A percentile compares a stretch with the other conserved stretches of the same genome.
Conservation (phyloP, 1,140 invertebrate species). For the Drosophila ironensis region DNA sequence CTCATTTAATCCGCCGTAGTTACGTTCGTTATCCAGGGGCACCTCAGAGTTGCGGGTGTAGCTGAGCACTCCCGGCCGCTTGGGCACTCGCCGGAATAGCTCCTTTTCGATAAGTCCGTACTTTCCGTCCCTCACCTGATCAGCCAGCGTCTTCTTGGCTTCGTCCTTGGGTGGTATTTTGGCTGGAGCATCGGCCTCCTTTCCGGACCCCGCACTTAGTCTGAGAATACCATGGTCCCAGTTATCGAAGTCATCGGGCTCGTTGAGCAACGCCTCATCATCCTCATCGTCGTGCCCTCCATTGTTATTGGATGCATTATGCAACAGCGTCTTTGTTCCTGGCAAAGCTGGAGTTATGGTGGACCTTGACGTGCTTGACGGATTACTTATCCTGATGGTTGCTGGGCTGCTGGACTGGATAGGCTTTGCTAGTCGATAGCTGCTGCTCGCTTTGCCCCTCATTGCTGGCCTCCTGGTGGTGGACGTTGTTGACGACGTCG, state of each 20-base stretch:
- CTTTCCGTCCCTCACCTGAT: conserved; percentile 93
- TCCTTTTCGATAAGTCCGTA: conserved; percentile 94
- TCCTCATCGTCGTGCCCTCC: conserved; percentile 44
- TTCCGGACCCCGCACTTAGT: conserved; percentile 86
- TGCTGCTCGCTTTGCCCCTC: conserved; percentile 56
- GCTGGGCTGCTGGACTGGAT: not conserved
- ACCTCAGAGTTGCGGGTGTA: conserved; percentile 90
- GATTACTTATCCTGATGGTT: conserved; percentile 1
- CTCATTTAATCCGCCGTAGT: conserved; percentile 89
- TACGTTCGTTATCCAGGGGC: conserved; percentile 89
- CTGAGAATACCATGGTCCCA: conserved; percentile 87
- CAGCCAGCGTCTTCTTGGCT: conserved; percentile 90
- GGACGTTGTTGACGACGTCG: conserved; percentile 18
- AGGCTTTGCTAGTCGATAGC: conserved; percentile 44
- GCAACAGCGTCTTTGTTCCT: no score
- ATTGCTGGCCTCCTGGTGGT: not conserved
- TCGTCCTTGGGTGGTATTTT: conserved; percentile 85
- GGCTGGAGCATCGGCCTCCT: conserved; percentile 81
- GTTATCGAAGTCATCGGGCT: conserved; percentile 81
- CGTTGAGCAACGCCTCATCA: conserved; percentile 80
- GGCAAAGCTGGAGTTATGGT: no score
- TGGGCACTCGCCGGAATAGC: conserved; percentile 86
- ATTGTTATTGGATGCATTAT: no score
- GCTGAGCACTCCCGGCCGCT: conserved; percentile 90
- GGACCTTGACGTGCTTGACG: conserved; percentile 6